Percentiles rank a stretch among this genome's conserved stretches.
Evolutionary conservation across 2,797 vertebrate genomes (phyloP).

Genomic region (Dendrocincla tyrannina): DNA sequence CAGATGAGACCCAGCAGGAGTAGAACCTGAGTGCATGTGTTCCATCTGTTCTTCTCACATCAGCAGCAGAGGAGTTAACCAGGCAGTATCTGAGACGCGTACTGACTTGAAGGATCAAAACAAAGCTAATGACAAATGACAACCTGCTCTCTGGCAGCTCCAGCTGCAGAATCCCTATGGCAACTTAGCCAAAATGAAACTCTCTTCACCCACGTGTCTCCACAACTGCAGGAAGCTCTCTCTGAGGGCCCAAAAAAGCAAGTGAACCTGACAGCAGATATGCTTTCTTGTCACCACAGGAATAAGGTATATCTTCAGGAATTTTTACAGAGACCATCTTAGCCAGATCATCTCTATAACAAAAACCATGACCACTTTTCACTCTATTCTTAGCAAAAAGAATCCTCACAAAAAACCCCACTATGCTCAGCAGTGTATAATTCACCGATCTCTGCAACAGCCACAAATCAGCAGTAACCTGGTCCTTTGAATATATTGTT

Average conservation of each 20-base stretch:
- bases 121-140: constrained; percentile 39
- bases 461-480: not conserved
- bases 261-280: constrained; percentile 4
- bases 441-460: not conserved
- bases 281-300: not conserved
- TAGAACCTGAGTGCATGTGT: not conserved
- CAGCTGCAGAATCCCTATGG: constrained; percentile 44
- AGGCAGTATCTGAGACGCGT: not conserved
- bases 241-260: not conserved
- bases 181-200: constrained; percentile 45
- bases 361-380: not conserved
- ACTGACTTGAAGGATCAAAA: not conserved
- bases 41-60: not conserved
- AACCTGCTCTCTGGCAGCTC: constrained; percentile 25
- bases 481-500: not conserved
- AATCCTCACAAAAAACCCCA: not conserved
- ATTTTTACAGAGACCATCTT: not conserved
- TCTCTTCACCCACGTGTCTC: not conserved
- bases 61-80: not conserved
- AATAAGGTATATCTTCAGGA: not conserved
- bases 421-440: not conserved
- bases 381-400: not conserved
- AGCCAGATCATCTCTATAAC: not conserved
- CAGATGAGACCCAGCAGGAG: not conserved
- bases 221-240: not conserved